A percentile compares a stretch with the other conserved stretches of the same genome.
These are phyloP conservation scores for Saguinus imperator DNA, from an alignment of 2,113 vertebrate species.

Conservation along the genomic window DNA sequence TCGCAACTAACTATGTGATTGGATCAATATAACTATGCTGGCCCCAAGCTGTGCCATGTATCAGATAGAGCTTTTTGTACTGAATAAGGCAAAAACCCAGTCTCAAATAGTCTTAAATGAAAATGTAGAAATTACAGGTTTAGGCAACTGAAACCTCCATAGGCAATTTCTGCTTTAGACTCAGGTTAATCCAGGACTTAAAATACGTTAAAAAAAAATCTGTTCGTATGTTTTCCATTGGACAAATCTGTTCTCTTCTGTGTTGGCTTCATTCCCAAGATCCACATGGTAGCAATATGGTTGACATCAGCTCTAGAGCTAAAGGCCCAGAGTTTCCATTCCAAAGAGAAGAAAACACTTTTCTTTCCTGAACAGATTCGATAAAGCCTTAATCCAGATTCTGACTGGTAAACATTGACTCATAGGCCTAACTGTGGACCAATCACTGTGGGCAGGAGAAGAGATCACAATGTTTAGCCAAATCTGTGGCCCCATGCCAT, in stretches of 20 bases:
- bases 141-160: not conserved
- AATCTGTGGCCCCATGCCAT: not conserved
- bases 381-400: not conserved
- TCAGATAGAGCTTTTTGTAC: not conserved
- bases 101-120: not conserved
- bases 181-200: not conserved
- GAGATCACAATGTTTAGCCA: not conserved
- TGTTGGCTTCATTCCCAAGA: not conserved
- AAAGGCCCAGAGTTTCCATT: not conserved
- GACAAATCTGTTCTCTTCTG: slow-evolving; percentile 32
- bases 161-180: not conserved
- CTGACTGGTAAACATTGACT: not conserved
- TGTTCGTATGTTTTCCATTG: not conserved
- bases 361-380: slow-evolving; percentile 4
- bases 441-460: not conserved
- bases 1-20: not conserved
- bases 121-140: not conserved
- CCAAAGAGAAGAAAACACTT: slow-evolving; percentile 1
- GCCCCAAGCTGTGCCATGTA: not conserved
- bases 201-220: not conserved
- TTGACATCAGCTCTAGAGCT: not conserved
- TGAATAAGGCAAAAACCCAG: not conserved
- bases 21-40: not conserved
- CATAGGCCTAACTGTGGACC: not conserved
- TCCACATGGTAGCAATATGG: slow-evolving; percentile 20